Evolutionary conservation across 1,140 invertebrate genomes (phyloP).

Genomic region (Dendroctonus ponderosae): DNA sequence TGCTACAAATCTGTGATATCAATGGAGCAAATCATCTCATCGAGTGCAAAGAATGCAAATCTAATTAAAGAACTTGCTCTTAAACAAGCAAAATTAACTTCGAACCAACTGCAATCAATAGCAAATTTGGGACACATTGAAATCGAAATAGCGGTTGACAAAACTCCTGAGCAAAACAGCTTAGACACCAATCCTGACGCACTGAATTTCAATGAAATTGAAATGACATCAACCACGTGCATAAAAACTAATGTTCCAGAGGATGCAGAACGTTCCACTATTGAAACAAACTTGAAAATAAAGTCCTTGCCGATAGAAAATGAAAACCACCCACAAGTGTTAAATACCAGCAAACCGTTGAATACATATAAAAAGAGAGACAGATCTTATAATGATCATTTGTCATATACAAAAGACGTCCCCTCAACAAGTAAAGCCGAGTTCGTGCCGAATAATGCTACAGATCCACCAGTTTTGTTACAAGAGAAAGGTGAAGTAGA

Average conservation of each 20-base stretch:
- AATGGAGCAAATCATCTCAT: background rate
- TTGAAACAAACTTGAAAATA: too few species aligned
- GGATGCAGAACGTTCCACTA: too few species aligned
- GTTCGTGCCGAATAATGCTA: background rate
- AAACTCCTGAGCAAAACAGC: too few species aligned
- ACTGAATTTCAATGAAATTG: too few species aligned
- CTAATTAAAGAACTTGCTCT: background rate
- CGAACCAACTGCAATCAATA: too few species aligned
- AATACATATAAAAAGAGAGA: slow-evolving; percentile 7
- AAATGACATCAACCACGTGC: too few species aligned
- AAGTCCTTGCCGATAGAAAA: too few species aligned
- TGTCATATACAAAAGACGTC: background rate
- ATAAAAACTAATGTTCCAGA: too few species aligned
- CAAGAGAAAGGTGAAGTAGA: background rate
- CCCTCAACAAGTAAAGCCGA: slow-evolving; percentile 1
- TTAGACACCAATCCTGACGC: too few species aligned
- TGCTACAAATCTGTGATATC: background rate
- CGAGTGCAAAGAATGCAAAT: background rate
- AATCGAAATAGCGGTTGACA: too few species aligned
- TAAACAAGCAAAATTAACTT: too few species aligned
- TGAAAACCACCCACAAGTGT: background rate
- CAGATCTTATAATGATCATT: background rate
- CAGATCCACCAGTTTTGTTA: slow-evolving; percentile 1
- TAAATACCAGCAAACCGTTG: background rate
- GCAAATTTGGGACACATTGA: too few species aligned